Evolutionary conservation across 2,888 invertebrate genomes (phyloP), one percentile per base, ranked within the genome.

Genomic region (Chrysopilus asiliformis): DNA sequence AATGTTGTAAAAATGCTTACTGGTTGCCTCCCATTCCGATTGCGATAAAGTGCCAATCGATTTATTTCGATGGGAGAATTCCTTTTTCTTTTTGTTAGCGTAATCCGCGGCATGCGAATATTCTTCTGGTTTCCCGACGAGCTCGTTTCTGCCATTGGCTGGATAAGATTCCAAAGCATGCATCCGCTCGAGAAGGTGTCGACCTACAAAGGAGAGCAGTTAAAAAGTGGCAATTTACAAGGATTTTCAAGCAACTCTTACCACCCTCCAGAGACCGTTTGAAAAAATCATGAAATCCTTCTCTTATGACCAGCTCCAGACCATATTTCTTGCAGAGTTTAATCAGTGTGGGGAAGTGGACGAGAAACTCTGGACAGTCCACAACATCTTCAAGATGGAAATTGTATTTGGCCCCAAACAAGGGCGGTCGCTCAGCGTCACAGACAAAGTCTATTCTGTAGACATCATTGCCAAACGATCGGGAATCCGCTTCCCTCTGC

Each of bases 301-400:
- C 76, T 49, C 74, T 77, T 34, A 68, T 68, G 1, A 77, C 68
- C 45, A 83, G 61, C 52, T 81, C 74, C 25, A 84, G 60, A 1
- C 79, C 82, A 65, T 70, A 79, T 52, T 78, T 78, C 26, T 69
- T 67, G 9, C 79, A 82, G 36, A 84, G 58, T 52, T 79, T 83
- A 27, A 74, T 70, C 37, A 97, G 68, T 4, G 82, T 70, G 13
- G 91, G 86, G 61, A 95, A 89, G 64, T 97, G 80, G 12, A 97
- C 93, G 40, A 99, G 69, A 67, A 95, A 99, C 60, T 98, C 98
- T 2, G 98, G 98, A 60, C 98, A 99, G 59, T 99, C 81, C 2
- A 99, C 97, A 6, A 93, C 93, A 24, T 86, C 94, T 55, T 97
- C 91, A 47, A 98, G 67, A 53, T 85, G 79, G 60, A 99, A 99